These are phyloP conservation scores for Magallana gigas DNA, from an alignment of 1,140 invertebrate species.

Conservation along the genomic window DNA sequence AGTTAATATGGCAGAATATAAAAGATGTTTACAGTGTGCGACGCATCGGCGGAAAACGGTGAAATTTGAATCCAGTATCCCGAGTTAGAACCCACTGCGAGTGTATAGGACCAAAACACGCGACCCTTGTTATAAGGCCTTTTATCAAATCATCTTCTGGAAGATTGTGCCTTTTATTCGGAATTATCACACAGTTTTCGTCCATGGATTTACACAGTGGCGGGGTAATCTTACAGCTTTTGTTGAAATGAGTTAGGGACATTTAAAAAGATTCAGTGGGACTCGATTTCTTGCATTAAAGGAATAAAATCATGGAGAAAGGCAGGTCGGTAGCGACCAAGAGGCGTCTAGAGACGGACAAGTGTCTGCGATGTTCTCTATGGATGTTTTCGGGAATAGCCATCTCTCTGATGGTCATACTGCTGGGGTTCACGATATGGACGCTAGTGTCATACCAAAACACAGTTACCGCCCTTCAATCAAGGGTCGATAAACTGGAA, in stretches of 20 bases:
- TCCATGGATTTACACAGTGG: conserved; percentile 35
- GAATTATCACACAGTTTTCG: conserved; percentile 11
- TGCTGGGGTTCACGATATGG: conserved; percentile 48
- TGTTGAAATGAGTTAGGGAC: conserved; percentile 35
- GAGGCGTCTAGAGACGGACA: not conserved
- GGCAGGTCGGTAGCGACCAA: not conserved
- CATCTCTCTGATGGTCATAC: conserved; percentile 34
- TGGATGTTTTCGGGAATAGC: conserved; percentile 55
- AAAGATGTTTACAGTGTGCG: conserved; percentile 18
- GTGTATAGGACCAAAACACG: conserved; percentile 22
- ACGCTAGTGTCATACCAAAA: conserved; percentile 53
- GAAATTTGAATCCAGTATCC: conserved; percentile 23
- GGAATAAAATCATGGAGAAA: conserved; percentile 15
- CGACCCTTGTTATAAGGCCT: conserved; percentile 8
- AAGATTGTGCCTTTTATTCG: conserved; percentile 34
- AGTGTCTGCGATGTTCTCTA: conserved; percentile 52
- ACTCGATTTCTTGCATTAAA: not conserved
- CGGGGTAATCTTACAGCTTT: conserved; percentile 24
- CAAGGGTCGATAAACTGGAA: conserved; percentile 84
- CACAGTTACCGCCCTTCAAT: conserved; percentile 60
- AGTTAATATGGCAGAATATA: conserved; percentile 25
- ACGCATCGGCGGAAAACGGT: conserved; percentile 21
- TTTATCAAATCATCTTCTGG: conserved; percentile 34
- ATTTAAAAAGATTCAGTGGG: not conserved
- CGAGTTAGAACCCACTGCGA: not conserved